Evolutionary conservation across 2,888 invertebrate genomes (phyloP).

Genomic region (Dryomyza anilis): DNA sequence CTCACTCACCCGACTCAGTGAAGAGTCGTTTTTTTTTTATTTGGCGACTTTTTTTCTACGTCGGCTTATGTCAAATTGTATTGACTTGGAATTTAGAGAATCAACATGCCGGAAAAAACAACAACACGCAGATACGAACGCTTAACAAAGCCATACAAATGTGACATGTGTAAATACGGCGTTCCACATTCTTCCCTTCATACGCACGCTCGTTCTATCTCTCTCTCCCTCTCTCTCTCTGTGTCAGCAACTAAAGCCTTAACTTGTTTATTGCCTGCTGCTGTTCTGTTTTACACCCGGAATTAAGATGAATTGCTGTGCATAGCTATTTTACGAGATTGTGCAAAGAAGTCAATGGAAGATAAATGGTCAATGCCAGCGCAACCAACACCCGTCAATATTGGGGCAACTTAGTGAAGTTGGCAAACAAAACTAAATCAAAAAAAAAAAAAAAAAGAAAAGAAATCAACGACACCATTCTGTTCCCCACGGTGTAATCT

Average conservation of each 20-base stretch:
- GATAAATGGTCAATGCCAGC: too few relatives aligned
- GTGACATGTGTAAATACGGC: background rate
- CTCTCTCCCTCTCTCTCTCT: too few relatives aligned
- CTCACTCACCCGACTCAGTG: too few relatives aligned
- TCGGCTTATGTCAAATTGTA: background rate
- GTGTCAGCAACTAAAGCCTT: background rate
- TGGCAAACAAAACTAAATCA: background rate
- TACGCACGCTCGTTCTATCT: too few relatives aligned
- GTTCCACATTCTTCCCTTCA: background rate
- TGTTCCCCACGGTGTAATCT: too few relatives aligned
- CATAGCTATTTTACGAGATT: background rate
- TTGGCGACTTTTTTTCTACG: background rate
- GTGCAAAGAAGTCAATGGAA: too few relatives aligned
- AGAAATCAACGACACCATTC: too few relatives aligned
- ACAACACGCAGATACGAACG: too few relatives aligned
- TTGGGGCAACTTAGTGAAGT: background rate
- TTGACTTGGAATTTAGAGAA: constrained; percentile 11
- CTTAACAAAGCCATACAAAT: background rate
- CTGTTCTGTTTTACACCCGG: background rate
- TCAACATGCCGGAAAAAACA: background rate
- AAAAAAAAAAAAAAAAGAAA: background rate
- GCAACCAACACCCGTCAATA: too few relatives aligned
- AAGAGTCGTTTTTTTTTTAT: too few relatives aligned
- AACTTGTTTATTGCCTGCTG: background rate
- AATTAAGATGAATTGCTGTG: constrained; percentile 16